Conservation (phyloP, 2,888 invertebrate genomes). For the Autographa pulchrina region DNA sequence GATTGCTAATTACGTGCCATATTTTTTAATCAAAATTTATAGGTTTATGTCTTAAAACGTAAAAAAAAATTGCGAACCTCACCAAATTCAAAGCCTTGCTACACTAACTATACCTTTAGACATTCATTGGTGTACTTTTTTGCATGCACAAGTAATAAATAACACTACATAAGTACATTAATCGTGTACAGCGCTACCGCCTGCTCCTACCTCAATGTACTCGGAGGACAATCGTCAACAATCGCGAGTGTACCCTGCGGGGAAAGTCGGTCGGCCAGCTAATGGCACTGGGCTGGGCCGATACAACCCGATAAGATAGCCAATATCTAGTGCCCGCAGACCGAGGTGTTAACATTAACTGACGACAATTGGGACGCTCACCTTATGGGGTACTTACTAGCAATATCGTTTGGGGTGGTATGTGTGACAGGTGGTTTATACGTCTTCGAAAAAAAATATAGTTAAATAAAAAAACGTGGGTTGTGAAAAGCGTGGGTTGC, state of each 20-base stretch:
- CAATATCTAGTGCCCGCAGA: conserved; percentile 65
- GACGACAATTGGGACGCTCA: conserved; percentile 49
- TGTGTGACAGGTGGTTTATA: not conserved
- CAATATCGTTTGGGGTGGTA: not conserved
- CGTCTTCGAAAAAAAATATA: not conserved
- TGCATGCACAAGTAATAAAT: not conserved
- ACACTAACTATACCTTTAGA: too few species aligned
- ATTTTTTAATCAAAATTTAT: too few species aligned
- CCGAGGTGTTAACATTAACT: conserved; percentile 60
- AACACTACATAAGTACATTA: not conserved
- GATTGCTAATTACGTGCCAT: too few species aligned
- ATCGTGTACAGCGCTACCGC: conserved; percentile 47
- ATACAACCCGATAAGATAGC: conserved; percentile 80
- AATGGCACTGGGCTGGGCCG: conserved; percentile 76
- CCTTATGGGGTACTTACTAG: conserved; percentile 25
- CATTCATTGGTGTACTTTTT: too few species aligned
- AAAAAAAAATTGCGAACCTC: too few species aligned
- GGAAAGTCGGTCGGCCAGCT: conserved; percentile 84
- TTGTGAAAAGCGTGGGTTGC: too few species aligned
- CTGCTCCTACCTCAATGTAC: conserved; percentile 53
- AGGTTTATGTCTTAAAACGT: too few species aligned
- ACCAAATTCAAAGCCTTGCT: too few species aligned
- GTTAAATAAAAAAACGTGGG: too few species aligned
- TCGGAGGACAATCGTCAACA: conserved; percentile 76
- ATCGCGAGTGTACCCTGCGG: conserved; percentile 70